Evolutionary conservation across 2,888 invertebrate species (phyloP).

Genomic region (Ormyrus labotus): DNA sequence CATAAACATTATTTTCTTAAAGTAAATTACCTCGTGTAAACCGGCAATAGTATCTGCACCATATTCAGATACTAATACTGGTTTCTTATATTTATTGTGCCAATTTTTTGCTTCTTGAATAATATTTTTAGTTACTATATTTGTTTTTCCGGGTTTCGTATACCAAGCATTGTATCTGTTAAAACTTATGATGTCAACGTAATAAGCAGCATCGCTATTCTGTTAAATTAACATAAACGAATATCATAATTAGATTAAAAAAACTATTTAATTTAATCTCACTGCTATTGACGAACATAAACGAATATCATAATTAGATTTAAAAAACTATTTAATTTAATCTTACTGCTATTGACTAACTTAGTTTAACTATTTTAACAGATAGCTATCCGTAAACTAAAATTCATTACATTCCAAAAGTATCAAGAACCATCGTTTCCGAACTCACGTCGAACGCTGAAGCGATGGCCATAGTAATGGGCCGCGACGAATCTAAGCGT

Average conservation of each 20-base stretch:
- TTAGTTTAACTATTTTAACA: too few species aligned
- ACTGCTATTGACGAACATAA: too few species aligned
- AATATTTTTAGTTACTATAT: constrained; percentile 85
- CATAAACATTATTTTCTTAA: neutral
- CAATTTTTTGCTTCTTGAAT: constrained; percentile 87
- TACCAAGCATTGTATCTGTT: constrained; percentile 99
- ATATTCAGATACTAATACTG: constrained; percentile 95
- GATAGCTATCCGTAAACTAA: too few species aligned
- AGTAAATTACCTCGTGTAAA: constrained; percentile 84
- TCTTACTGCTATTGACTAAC: too few species aligned
- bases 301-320: neutral
- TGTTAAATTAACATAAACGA: constrained; percentile 66
- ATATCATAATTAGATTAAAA: neutral
- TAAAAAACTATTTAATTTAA: neutral
- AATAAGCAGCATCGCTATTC: constrained; percentile 75
- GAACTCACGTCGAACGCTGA: constrained; percentile 79
- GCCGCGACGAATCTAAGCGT: constrained; percentile 86
- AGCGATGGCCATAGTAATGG: constrained; percentile 89
- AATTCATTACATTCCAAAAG: too few species aligned
- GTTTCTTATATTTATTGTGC: constrained; percentile 89
- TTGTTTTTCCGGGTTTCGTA: constrained; percentile 86
- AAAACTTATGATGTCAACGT: constrained; percentile 93
- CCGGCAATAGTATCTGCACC: constrained; percentile 96
- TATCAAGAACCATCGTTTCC: constrained; percentile 63
- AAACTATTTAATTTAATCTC: neutral